These are phyloP conservation scores for Tapera naevia DNA, from an alignment of 2,797 vertebrate genomes.

Conservation along the genomic window DNA sequence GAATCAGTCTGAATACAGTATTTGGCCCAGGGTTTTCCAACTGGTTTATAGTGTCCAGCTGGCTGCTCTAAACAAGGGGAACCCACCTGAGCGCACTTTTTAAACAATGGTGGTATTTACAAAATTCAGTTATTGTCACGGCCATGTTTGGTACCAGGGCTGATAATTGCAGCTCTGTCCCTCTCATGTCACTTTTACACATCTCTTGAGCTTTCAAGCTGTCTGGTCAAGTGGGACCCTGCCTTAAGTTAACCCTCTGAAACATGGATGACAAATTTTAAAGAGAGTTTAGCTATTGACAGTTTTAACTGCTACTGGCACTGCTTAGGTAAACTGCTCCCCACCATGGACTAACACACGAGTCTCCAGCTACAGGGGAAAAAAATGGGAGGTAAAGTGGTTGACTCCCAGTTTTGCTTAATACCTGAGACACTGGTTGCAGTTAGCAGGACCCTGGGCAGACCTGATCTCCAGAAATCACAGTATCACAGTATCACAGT, in stretches of 20 bases:
- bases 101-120: neutral
- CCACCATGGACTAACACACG: rapidly evolving
- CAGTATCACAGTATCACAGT: too few relatives aligned
- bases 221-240: neutral
- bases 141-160: neutral
- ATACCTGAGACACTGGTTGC: neutral
- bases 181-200: neutral
- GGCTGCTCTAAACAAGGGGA: slow-evolving; percentile 24
- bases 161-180: neutral
- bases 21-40: slow-evolving; percentile 20
- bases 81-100: neutral
- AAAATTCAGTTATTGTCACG: neutral
- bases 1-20: neutral
- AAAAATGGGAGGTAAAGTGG: neutral
- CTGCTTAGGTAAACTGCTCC: neutral
- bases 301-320: neutral
- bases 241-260: neutral
- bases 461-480: neutral
- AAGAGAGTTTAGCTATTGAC: neutral
- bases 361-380: neutral
- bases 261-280: neutral
- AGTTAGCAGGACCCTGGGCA: neutral
- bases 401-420: neutral
- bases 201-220: neutral
- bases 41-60: slow-evolving; percentile 56